Evolutionary conservation across 2,888 invertebrate genomes (phyloP).

Genomic region (Acrobeloides nanus): DNA sequence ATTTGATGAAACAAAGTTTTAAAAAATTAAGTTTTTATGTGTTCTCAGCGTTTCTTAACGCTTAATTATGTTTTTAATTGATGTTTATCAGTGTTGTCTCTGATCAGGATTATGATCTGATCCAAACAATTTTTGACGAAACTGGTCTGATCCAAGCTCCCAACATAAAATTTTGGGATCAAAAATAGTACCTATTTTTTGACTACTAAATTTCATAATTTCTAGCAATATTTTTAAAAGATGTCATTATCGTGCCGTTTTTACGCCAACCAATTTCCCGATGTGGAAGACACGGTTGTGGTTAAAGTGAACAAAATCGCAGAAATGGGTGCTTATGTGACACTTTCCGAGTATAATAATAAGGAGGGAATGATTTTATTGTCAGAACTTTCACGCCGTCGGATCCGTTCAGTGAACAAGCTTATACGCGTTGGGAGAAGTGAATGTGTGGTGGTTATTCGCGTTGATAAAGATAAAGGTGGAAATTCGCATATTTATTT

Average conservation of each 20-base stretch:
- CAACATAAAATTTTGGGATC: too few relatives aligned
- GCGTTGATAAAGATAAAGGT: slow-evolving; percentile 99
- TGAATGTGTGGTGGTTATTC: slow-evolving; percentile 94
- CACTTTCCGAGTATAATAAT: slow-evolving; percentile 91
- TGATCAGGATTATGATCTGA: too few relatives aligned
- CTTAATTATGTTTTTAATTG: too few relatives aligned
- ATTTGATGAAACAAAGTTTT: too few relatives aligned
- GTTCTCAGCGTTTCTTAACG: too few relatives aligned
- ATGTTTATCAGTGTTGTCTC: too few relatives aligned
- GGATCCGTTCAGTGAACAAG: slow-evolving; percentile 98
- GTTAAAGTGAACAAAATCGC: slow-evolving; percentile 93
- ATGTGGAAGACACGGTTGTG: slow-evolving; percentile 98
- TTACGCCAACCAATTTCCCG: slow-evolving; percentile 93
- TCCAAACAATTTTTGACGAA: too few relatives aligned
- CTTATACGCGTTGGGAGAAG: slow-evolving; percentile 94
- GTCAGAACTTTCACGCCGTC: slow-evolving; percentile 90
- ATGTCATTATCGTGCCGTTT: slow-evolving; percentile 83
- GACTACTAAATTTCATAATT: too few relatives aligned
- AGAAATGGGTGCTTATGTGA: slow-evolving; percentile 99
- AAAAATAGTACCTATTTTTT: too few relatives aligned
- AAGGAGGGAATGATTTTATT: slow-evolving; percentile 79
- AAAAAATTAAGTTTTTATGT: too few relatives aligned
- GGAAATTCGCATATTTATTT: slow-evolving; percentile 20
- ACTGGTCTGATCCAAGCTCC: too few relatives aligned
- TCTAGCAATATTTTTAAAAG: too few relatives aligned